Evolutionary conservation across 2,888 invertebrate species (phyloP).

Genomic region (Nipponacmea schrenckii): DNA sequence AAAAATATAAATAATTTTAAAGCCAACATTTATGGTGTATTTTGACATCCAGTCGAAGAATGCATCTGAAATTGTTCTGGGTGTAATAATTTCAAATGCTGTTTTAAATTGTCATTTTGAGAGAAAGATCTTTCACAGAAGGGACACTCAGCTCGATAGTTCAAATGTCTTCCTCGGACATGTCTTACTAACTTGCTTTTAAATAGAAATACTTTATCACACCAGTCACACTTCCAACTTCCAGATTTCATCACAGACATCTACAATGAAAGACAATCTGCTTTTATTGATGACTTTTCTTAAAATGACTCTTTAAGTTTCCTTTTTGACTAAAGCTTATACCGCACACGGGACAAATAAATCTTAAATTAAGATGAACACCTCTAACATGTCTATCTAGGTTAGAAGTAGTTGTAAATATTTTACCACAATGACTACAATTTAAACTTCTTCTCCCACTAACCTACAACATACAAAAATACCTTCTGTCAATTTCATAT

Average conservation of each 20-base stretch:
- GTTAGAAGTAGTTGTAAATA: neutral
- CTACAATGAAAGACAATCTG: neutral
- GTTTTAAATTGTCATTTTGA: neutral
- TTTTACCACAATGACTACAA: neutral
- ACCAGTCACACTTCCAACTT: neutral
- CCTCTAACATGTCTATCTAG: neutral
- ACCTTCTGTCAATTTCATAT: no score
- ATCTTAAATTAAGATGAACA: conserved; percentile 2
- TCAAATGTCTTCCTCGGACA: neutral
- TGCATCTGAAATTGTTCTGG: neutral
- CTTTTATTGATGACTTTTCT: neutral
- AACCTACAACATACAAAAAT: no score
- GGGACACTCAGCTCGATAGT: neutral
- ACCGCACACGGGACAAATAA: neutral
- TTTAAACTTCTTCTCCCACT: neutral
- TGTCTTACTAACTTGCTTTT: neutral
- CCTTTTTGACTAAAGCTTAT: neutral
- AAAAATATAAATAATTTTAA: no score
- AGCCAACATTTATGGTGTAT: no score
- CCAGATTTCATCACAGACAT: neutral
- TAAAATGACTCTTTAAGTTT: neutral
- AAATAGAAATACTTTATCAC: neutral
- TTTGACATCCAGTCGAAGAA: no score
- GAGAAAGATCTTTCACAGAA: neutral
- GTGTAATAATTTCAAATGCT: neutral